Base-by-base conservation (phyloP, 2,888 invertebrate genomes). In the Monopis laevigella region DNA sequence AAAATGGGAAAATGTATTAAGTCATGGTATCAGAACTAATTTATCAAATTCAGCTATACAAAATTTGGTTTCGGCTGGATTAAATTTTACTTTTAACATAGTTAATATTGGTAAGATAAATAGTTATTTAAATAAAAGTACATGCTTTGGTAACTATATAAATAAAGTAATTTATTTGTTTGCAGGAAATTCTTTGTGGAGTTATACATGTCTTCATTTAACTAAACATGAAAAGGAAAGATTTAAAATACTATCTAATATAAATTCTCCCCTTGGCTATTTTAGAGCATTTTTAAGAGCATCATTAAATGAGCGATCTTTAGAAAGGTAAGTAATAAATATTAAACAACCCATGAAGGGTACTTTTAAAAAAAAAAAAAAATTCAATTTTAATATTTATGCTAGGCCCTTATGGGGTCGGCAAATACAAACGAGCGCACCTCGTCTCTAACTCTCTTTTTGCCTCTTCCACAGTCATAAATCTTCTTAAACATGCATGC, bases 231-330 rank as follows among this genome's bases (percentile, higher is more conserved):
- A 96, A 66, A 86, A 88, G 46, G 92, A 94, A 59, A 85, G 97
- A 40, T 97, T 92, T 65, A 84, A 86, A 53, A 84, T 89, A 40
- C 59, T 82, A 2, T 59, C 75, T 8, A 73, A 74, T 46, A 73
- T 82, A 35, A 81, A 80, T 46, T 78, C 81, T 4, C 80, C 81
- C n/a, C 82, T 87, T 39, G 95, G 95, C 11, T 84, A 91, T 53
- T 92, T 92, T 14, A 85, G 93, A 55, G 93, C 96, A 16, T 96
- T 97, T 87, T 84, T 98, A 18, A 83, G 97, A 48, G 89, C 95
- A 12, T 84, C 93, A 2, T 82, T 98, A 16, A 98, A 98, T 78
- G 98, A 98, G 65, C 86, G 92, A 53, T 93, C 95, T 0, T 78
- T 98, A 32, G 93, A 94, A 58, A 86, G 89, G 73, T 65, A 57